Evolutionary conservation across 2,797 vertebrate genomes (phyloP), one percentile per base, ranked within the genome.

Genomic region (Centropyge bicolor): DNA sequence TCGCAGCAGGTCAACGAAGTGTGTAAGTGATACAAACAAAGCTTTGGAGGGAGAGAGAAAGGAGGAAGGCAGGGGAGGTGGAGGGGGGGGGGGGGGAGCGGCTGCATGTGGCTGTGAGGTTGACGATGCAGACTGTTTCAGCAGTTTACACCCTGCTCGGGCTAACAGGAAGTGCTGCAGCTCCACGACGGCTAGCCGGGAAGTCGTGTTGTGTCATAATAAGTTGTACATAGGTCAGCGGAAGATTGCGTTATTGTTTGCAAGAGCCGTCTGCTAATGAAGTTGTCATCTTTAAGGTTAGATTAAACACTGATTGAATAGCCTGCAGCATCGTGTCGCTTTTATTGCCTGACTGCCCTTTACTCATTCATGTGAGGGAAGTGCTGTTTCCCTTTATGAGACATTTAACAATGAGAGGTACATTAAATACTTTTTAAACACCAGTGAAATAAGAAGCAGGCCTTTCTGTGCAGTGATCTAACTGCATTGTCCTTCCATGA

Each of bases 111-210:
- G 78, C 74, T 69, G 62, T 17, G 54, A 70, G 76, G 74, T 64
- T 86, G 82, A 91, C 87, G 88, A 90, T 87, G 86, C 81, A 87
- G 81, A 80, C 64, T 78, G 86, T 86, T 88, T 84, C 78, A 68
- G 89, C 49, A 77, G 88, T 87, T 92, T 60, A 72, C 66, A 90
- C 51, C 64, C 68, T 68, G 86, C 71, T 74, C 72, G 16, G 76
- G 63, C 78, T 70, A 87, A 92, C 91, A 91, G 91, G 90, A 92
- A 92, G 85, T 80, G 76, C 80, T 72, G 82, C 74, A 72, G 65
- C 84, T 77, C 43, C 31, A 27, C 45, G 2, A 17, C 86, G 70
- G 43, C 54, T 41, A n/a, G 19, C 54, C 75, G 19, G 80, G 81
- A 85, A 87, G 67, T 71, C 24, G 1, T 19, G 22, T 76, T 65